phyloP scores from a whole-genome alignment of 2,888 invertebrate genomes.

The Lepidocyrtinus sp. region DNA sequence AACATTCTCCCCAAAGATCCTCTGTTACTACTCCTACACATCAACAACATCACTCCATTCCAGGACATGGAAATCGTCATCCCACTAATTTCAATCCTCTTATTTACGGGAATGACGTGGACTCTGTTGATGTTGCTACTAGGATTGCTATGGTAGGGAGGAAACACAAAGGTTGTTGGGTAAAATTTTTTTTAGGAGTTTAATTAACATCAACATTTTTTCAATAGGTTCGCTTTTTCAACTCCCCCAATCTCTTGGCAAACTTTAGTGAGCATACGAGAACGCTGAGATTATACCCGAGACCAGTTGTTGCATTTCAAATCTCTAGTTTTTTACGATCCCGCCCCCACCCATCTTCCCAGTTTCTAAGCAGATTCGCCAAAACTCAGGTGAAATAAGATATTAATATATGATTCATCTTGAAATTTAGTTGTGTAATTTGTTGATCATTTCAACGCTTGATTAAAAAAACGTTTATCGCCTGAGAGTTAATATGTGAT shows the following conservation, averaged over 20 bases:
- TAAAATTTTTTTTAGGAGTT: too few species aligned
- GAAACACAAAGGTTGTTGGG: too few species aligned
- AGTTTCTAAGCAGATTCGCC: conserved; percentile 93
- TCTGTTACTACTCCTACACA: conserved; percentile 49
- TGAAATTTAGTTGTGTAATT: too few species aligned
- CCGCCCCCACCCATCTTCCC: conserved; percentile 85
- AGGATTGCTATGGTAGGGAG: conserved; percentile 93
- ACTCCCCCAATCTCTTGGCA: conserved; percentile 95
- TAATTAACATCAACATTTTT: too few species aligned
- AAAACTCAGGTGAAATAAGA: conserved; percentile 88
- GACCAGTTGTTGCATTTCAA: conserved; percentile 99
- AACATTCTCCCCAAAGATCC: conserved; percentile 53
- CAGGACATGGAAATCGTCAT: conserved; percentile 65
- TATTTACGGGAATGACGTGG: conserved; percentile 94
- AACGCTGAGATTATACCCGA: conserved; percentile 94
- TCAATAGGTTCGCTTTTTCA: conserved; percentile 91
- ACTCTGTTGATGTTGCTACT: conserved; percentile 98
- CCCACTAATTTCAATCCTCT: conserved; percentile 82
- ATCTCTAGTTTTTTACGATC: conserved; percentile 96
- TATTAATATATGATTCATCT: too few species aligned
- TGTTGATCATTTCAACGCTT: too few species aligned
- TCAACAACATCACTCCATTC: conserved; percentile 26
- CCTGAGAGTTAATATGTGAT: too few species aligned
- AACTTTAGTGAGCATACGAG: conserved; percentile 99
- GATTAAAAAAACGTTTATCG: too few species aligned